Evolutionary conservation across 2,888 invertebrate species (phyloP).

Genomic region (Thumatha senex): DNA sequence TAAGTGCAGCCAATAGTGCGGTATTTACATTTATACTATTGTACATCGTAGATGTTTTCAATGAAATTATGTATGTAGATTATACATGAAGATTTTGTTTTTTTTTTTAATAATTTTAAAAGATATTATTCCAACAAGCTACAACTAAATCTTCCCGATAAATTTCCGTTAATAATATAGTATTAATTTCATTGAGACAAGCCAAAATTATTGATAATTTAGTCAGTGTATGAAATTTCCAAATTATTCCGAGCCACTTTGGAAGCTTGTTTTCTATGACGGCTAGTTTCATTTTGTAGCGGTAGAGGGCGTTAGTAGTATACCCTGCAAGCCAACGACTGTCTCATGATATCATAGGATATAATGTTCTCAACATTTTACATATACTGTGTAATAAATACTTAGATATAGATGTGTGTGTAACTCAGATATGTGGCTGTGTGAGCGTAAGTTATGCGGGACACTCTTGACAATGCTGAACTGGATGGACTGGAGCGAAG

Average conservation of each 20-base stretch:
- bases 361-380: conserved; percentile 44
- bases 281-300: conserved; percentile 42
- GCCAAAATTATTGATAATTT: conserved; percentile 30
- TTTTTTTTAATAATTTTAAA: conserved; percentile 37
- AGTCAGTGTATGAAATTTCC: conserved; percentile 32
- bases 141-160: conserved; percentile 37
- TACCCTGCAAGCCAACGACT: conserved; percentile 46
- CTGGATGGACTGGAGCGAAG: no score
- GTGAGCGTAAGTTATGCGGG: conserved; percentile 17
- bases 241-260: conserved; percentile 65
- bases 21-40: conserved; percentile 47
- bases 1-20: conserved; percentile 52
- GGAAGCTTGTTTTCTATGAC: conserved; percentile 43
- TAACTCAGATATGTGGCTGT: conserved; percentile 34
- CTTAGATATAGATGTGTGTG: conserved; percentile 43
- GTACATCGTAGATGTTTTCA: conserved; percentile 43
- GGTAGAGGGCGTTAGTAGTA: conserved; percentile 31
- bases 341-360: conserved; percentile 54
- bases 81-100: conserved; percentile 33
- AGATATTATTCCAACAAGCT: conserved; percentile 34
- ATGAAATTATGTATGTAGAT: conserved; percentile 31
- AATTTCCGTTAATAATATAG: conserved; percentile 21
- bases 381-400: conserved; percentile 44
- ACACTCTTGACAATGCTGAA: neutral
- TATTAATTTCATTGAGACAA: conserved; percentile 22